Conservation (phyloP, 37 sponge, comb jelly and placozoan genomes). For the Aphrocallistes beatrix region DNA sequence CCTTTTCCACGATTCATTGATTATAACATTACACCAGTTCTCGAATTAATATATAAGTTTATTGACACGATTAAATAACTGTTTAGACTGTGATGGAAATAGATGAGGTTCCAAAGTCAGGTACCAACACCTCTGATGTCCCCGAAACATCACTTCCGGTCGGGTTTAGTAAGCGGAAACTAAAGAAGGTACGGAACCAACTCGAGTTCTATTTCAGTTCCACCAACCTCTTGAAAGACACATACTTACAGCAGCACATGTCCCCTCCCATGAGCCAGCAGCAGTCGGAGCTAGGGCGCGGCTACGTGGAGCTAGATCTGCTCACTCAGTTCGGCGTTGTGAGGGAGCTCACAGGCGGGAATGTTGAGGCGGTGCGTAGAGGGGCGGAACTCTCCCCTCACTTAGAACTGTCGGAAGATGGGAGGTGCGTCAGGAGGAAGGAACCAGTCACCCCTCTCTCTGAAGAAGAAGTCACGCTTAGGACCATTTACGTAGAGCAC, state of each 20-base stretch:
- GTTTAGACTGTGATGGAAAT: too few relatives aligned
- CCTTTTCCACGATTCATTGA: too few relatives aligned
- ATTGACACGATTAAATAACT: too few relatives aligned
- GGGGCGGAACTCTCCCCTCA: background rate
- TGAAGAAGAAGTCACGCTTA: background rate
- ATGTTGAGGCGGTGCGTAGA: background rate
- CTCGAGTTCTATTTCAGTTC: background rate
- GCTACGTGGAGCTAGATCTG: background rate
- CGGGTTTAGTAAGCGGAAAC: background rate
- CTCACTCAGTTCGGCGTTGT: background rate
- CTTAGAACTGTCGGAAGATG: background rate
- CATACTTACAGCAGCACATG: background rate
- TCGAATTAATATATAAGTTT: too few relatives aligned
- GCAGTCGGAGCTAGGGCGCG: background rate
- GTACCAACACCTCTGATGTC: too few relatives aligned
- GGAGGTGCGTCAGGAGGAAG: background rate
- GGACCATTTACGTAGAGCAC: background rate
- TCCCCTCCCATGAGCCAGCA: background rate
- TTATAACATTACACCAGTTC: too few relatives aligned
- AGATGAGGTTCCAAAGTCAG: too few relatives aligned
- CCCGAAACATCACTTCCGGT: too few relatives aligned
- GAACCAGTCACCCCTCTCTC: background rate
- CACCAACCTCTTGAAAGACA: slow-evolving; percentile 6
- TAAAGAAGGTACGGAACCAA: slow-evolving; percentile 6
- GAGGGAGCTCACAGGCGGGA: background rate